A percentile compares a stretch with the other conserved stretches of the same genome.
phyloP scores from a whole-genome alignment of 2,888 invertebrate genomes.

The Drosophila niveifrons region DNA sequence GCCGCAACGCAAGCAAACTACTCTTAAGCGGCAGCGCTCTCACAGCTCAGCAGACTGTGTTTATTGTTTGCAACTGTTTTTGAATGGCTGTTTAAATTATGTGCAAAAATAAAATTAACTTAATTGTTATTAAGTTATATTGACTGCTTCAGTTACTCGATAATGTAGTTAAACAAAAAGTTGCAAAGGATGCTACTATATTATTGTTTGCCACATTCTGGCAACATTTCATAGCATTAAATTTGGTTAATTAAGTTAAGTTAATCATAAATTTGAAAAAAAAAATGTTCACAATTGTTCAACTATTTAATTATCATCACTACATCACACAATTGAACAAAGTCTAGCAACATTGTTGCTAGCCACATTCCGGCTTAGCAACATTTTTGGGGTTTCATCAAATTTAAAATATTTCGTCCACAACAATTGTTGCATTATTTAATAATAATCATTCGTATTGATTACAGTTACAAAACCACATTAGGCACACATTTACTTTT shows the following conservation, averaged over 20 bases:
- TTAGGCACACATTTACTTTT: neutral
- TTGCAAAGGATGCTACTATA: too few species aligned
- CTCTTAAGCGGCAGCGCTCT: constrained; percentile 12
- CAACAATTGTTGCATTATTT: constrained; percentile 23
- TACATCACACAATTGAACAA: too few species aligned
- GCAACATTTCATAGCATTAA: too few species aligned
- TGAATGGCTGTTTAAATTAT: neutral
- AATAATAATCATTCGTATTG: constrained; percentile 3
- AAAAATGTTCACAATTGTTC: too few species aligned
- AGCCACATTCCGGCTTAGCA: neutral
- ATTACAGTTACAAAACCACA: constrained; percentile 15
- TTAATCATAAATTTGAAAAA: too few species aligned
- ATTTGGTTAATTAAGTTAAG: too few species aligned
- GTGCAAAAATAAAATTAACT: neutral
- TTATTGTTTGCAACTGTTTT: neutral
- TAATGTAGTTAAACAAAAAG: too few species aligned
- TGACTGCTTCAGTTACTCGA: too few species aligned
- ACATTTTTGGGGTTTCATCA: neutral
- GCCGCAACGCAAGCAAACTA: constrained; percentile 13
- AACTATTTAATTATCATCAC: too few species aligned
- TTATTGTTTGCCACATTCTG: too few species aligned
- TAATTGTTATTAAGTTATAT: neutral
- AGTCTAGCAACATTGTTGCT: constrained; percentile 13
- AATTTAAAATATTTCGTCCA: neutral
- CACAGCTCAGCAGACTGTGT: neutral